Conservation (phyloP, 2,113 vertebrate genomes). For the Aegypius monachus region DNA sequence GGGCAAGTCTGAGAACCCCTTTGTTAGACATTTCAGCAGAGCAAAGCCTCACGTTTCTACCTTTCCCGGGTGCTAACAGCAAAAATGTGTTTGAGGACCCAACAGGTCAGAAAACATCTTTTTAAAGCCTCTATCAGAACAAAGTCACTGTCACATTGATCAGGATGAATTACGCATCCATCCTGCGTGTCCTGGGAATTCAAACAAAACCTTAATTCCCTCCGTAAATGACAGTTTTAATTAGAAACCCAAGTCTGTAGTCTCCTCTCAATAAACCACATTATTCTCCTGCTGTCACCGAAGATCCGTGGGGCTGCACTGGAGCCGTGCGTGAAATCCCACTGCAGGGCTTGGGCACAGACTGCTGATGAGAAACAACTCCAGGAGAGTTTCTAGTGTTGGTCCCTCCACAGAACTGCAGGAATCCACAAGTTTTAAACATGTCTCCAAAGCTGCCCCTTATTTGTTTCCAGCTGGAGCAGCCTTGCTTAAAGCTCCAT, state of each 20-base stretch:
- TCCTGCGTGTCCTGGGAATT: background rate
- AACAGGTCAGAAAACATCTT: background rate
- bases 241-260: background rate
- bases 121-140: background rate
- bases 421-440: background rate
- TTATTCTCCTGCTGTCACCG: background rate
- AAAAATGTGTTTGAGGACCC: background rate
- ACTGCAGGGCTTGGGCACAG: accelerated
- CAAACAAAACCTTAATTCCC: background rate
- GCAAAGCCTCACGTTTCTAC: background rate
- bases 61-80: background rate
- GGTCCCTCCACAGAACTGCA: background rate
- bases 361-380: background rate
- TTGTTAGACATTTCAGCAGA: background rate
- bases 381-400: background rate
- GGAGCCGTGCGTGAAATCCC: background rate
- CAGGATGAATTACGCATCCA: background rate
- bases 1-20: background rate
- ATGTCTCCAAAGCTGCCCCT: background rate
- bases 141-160: background rate
- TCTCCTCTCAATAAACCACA: background rate
- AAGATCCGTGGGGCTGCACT: background rate
- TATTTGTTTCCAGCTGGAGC: background rate
- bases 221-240: background rate
- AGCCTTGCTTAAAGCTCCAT: background rate